Evolutionary conservation across 2,797 vertebrate genomes (phyloP), one percentile per base, ranked within the genome.

Genomic region (Loris lydekkerianus): DNA sequence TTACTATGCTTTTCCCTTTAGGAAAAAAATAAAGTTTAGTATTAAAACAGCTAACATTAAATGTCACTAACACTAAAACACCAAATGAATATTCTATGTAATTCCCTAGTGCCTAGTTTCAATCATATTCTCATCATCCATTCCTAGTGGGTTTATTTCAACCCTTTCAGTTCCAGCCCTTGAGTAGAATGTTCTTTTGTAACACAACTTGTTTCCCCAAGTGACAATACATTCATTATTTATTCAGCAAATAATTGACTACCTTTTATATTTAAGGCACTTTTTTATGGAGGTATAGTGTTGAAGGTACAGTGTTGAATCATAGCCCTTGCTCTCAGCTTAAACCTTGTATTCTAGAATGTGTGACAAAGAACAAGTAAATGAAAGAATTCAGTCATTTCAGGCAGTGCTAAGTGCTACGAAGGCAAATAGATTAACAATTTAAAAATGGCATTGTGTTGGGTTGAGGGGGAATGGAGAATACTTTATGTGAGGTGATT

Each of bases 91-190:
- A 83, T 78, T 56, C 31, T 87, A 75, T 61, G 69, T 76, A 60
- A 60, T 46, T 67, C 14, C 65, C 29, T 72, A 58, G 25, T 93
- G 83, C 49, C 20, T 89, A 73, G 34, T 81, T 86, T 60, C 10
- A 63, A 23, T 60, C 56, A 70, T 76, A 61, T 25, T 56, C 3
- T 40, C 61, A 49, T 69, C 49, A 20, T 70, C 49, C 29, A 63
- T 83, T 73, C 65, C 75, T 75, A 69, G 58, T 29, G 63, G 65
- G 40, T 31, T 92, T 89, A 61, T 86, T 94, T 94, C 81, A 89
- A 5, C 60, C 80, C 40, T 88, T 34, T 84, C 17, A 60, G 37
- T 89, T 21, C n/a, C 25, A 58, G 84, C 15, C 80, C 40, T 53
- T 89, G 37, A 88, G 73, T 67, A 85, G 46, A 92, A 53, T 88